Conservation (phyloP, 2,888 invertebrate species). For the Gnatocerus cornutus region DNA sequence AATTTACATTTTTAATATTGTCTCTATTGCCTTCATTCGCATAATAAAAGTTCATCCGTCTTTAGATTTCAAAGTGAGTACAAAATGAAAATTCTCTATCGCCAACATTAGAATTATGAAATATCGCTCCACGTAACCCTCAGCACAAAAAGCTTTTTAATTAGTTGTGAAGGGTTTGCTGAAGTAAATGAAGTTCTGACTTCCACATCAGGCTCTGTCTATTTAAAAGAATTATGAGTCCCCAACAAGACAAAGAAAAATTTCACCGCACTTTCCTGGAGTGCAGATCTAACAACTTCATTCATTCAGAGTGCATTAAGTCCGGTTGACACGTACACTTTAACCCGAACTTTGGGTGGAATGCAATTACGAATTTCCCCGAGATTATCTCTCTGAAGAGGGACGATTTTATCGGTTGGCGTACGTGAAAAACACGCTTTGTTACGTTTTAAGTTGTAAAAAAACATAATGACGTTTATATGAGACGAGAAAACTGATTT, state of each 20-base stretch:
- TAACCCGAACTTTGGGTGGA: slow-evolving; percentile 48
- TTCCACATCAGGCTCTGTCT: slow-evolving; percentile 49
- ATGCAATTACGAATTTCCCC: slow-evolving; percentile 12
- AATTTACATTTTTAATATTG: too few species aligned
- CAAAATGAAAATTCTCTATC: slow-evolving; percentile 18
- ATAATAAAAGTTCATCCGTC: not conserved
- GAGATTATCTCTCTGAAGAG: slow-evolving; percentile 19
- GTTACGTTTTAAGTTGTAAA: slow-evolving; percentile 28
- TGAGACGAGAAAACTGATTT: slow-evolving; percentile 57
- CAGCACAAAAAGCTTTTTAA: slow-evolving; percentile 49
- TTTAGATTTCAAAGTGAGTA: not conserved
- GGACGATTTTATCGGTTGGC: slow-evolving; percentile 12
- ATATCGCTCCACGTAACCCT: slow-evolving; percentile 38
- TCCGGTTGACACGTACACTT: slow-evolving; percentile 53
- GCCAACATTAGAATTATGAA: slow-evolving; percentile 35
- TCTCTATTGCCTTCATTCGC: too few species aligned
- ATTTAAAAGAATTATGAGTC: slow-evolving; percentile 52
- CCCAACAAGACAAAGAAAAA: slow-evolving; percentile 50
- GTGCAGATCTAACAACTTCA: slow-evolving; percentile 53
- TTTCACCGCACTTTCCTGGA: slow-evolving; percentile 39
- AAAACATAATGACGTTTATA: slow-evolving; percentile 39
- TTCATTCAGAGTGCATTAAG: slow-evolving; percentile 45
- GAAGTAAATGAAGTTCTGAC: slow-evolving; percentile 53
- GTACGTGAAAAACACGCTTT: slow-evolving; percentile 17
- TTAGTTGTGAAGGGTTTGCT: slow-evolving; percentile 50